A percentile compares a stretch with the other conserved stretches of the same genome.
Evolutionary conservation across 2,113 vertebrate species (phyloP).

Genomic region (Coregonus clupeaformis): DNA sequence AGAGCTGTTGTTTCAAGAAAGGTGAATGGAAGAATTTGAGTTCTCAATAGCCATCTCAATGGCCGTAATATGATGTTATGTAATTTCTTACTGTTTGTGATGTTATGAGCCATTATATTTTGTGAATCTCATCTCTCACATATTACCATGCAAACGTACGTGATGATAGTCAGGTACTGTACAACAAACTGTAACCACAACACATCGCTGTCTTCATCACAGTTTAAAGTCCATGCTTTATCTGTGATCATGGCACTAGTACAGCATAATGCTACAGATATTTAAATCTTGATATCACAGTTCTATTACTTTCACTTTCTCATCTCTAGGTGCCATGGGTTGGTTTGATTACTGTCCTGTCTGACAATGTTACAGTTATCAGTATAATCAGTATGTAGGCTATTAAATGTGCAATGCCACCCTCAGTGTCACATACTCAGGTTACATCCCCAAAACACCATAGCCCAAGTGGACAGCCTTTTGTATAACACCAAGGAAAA

Average conservation of each 20-base stretch:
- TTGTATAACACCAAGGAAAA: background rate
- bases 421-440: background rate
- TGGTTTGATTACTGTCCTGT: background rate
- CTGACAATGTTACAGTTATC: background rate
- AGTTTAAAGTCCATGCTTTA: too few species aligned
- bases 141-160: background rate
- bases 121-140: conserved; percentile 7
- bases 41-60: background rate
- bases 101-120: background rate
- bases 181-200: background rate
- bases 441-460: background rate
- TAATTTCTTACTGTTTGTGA: background rate
- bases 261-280: too few species aligned
- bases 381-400: background rate
- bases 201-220: background rate
- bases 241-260: too few species aligned
- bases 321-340: too few species aligned
- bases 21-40: background rate
- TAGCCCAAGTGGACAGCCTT: background rate
- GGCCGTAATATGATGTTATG: background rate
- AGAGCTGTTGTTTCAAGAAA: background rate
- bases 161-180: background rate
- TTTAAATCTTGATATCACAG: background rate
- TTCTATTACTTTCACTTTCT: background rate
- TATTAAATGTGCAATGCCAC: background rate